Evolutionary conservation across 1,140 invertebrate species (phyloP).

Genomic region (Caenorhabditis remanei): DNA sequence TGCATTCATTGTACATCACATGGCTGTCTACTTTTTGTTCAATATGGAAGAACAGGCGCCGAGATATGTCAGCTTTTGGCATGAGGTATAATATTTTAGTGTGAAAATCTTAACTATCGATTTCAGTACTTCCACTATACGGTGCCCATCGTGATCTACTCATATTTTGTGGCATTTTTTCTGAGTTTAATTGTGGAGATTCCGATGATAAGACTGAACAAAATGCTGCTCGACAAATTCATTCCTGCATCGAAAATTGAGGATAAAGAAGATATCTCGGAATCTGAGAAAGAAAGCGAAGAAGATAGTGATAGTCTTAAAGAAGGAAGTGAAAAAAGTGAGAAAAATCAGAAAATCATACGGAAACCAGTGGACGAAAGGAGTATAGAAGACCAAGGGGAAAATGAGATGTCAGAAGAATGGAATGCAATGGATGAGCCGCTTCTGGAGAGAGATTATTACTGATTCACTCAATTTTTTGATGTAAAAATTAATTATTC

Average conservation of each 20-base stretch:
- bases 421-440: neutral
- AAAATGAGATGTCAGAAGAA: neutral
- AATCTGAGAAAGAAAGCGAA: neutral
- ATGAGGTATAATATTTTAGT: neutral
- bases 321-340: neutral
- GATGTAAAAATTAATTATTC: neutral
- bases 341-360: neutral
- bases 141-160: slow-evolving; percentile 4
- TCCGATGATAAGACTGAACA: slow-evolving; percentile 3
- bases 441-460: neutral
- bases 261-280: neutral
- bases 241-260: slow-evolving; percentile 13
- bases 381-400: slow-evolving; percentile 4
- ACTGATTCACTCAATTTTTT: neutral
- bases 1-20: slow-evolving; percentile 39
- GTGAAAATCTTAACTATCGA: neutral
- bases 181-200: slow-evolving; percentile 16
- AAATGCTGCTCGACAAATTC: neutral
- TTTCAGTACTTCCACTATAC: slow-evolving; percentile 47
- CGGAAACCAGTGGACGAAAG: neutral
- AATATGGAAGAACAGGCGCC: slow-evolving; percentile 42
- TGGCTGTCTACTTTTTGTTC: slow-evolving; percentile 7
- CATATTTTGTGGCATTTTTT: slow-evolving; percentile 47
- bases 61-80: slow-evolving; percentile 4
- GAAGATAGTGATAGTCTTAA: neutral